Percentiles rank a stretch among this genome's conserved stretches.
phyloP scores from a whole-genome alignment of 1,140 invertebrate species.

The Drosophila pseudoobscura region DNA sequence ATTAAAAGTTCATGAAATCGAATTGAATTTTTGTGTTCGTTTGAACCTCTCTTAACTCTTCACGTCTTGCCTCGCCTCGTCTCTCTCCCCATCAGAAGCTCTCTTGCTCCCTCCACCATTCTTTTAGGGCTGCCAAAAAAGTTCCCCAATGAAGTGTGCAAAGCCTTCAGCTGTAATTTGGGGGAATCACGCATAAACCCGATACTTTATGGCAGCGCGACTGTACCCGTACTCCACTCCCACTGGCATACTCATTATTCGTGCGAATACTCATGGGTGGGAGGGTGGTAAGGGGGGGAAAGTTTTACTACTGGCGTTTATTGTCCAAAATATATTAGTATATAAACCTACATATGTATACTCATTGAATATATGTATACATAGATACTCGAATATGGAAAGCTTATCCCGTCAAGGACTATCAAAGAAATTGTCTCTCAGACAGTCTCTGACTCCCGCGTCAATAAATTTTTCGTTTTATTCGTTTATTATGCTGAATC shows the following conservation, averaged over 20 bases:
- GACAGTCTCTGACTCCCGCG: constrained; percentile 6
- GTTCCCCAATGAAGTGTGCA: constrained; percentile 41
- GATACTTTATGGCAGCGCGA: constrained; percentile 47
- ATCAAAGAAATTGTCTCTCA: constrained; percentile 54
- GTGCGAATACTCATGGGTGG: constrained; percentile 23
- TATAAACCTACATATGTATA: constrained; percentile 23
- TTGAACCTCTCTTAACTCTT: constrained; percentile 52
- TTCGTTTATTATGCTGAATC: constrained; percentile 77
- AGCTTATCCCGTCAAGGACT: constrained; percentile 46
- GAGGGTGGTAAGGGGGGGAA: constrained; percentile 24
- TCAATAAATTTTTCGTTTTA: constrained; percentile 71
- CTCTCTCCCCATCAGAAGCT: too few relatives aligned
- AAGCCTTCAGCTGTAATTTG: constrained; percentile 44
- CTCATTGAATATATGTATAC: too few relatives aligned
- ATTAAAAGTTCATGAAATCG: constrained; percentile 51
- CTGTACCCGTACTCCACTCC: constrained; percentile 12
- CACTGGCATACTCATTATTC: constrained; percentile 8
- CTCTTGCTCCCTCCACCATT: constrained; percentile 7
- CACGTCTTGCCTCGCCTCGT: constrained; percentile 7
- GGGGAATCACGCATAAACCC: constrained; percentile 50
- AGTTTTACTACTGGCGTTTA: constrained; percentile 67
- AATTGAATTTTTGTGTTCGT: constrained; percentile 30
- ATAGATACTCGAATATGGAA: neutral
- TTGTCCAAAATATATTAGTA: constrained; percentile 65
- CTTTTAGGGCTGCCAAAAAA: constrained; percentile 31